Evolutionary conservation across 1,140 invertebrate species (phyloP), one percentile per base, ranked within the genome.

Genomic region (Streblospio benedicti): DNA sequence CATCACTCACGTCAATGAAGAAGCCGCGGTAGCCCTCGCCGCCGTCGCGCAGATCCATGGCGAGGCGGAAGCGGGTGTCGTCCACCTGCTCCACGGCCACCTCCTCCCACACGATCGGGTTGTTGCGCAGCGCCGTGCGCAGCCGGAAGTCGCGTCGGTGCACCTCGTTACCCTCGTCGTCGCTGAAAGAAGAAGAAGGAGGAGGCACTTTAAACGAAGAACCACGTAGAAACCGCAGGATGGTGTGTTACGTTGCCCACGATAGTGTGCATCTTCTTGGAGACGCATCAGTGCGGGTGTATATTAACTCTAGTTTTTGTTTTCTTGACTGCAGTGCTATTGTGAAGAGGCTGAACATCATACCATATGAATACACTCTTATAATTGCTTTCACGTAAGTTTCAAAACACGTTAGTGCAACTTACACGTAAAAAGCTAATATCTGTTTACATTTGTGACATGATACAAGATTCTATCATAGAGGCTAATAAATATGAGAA

Each of bases 161-260:
- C 12, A 72, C n/a, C 52, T 63, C 61, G 25, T 65, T 67, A 38
- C 69, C 67, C 57, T 72, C 69, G n/a, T 69, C 71, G 20, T 64
- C 67, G 50, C 65, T 63, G 50, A n/a, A n/a, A n/a, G 68, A 69
- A 54, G 71, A 69, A 59, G 71, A 69, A n/a, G 71, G 69, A 54
- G 71, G 70, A 5, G 69, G 67, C 33, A 71, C 9, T 56, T 63
- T 67, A 56, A 67, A 69, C 60, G 1, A 61, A 62, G 33, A 50
- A 54, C 14, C 30, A 14, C 2, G 23, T n/a, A 44, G 41, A 44
- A 44, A 12, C n/a, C 12, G 41, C 41, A 18, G 18, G 2, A 44
- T 2, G 2, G 18, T 4, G 18, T 2, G 23, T 44, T 12, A n/a
- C n/a, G 2, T 18, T 2, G n/a, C 6, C 18, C 41, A 44, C n/a